Evolutionary conservation across 1,140 invertebrate species (phyloP), one percentile per base, ranked within the genome.

Genomic region (Dolichoris vasculosae): DNA sequence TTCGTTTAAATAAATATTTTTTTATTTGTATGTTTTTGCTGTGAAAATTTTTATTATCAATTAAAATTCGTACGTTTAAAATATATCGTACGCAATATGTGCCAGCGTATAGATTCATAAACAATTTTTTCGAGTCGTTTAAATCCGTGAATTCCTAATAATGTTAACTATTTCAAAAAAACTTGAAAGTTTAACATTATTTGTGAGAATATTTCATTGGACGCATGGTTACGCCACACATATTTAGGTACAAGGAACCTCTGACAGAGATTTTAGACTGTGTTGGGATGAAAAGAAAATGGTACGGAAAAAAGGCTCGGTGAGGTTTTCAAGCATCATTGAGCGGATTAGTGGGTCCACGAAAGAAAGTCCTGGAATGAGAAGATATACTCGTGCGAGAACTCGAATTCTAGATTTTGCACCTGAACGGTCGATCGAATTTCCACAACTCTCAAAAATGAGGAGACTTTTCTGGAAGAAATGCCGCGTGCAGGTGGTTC

Each of bases 301-400:
- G 64, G 64, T 32, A 71, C 26, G 32, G 55, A 79, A 81, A 80
- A 81, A 75, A 80, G 64, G 79, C 80, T 46, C 43, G 38, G 79
- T 38, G 73, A 87, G 86, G 82, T 87, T 81, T 84, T 84, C 77
- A 84, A 84, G 86, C 77, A 84, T 87, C 82, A 87, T 87, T 87
- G 86, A 87, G 86, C 86, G 83, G 86, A 87, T 87, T 87, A 87
- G 86, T 81, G 67, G 64, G 48, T 40, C 51, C 46, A 35, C 46
- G 35, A 79, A 43, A 59, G 83, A 79, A 59, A 84, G 83, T 48
- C 35, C 15, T 32, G 26, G 43, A 43, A 84, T 4, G 46, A n/a
- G 59, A 63, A 48, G 63, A 77, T 30, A 51, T 32, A 75, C 0
- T 32, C 30, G 64, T 71, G 46, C 71, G 71, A 48, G 23, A 51